A percentile compares a stretch with the other conserved stretches of the same genome.
These are phyloP conservation scores for Mobula birostris DNA, from an alignment of 2,113 vertebrate species.

Conservation along the genomic window DNA sequence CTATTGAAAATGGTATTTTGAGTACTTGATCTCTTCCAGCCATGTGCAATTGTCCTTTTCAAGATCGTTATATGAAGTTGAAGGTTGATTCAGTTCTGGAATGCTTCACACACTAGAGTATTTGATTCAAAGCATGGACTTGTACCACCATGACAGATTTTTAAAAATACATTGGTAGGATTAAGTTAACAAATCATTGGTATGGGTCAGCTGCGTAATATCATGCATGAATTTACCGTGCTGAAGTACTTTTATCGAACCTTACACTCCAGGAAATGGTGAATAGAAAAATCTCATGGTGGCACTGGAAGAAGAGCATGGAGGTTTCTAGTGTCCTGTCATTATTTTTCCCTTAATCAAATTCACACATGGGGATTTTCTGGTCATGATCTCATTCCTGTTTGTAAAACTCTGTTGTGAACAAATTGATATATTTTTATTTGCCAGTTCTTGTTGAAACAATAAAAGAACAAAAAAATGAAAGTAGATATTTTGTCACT, in stretches of 20 bases:
- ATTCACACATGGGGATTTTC: neutral
- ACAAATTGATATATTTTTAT: no score
- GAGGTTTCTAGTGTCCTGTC: neutral
- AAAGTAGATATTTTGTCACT: neutral
- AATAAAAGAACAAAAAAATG: neutral
- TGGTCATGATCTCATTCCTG: no score
- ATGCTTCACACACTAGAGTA: neutral
- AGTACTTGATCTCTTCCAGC: slow-evolving; percentile 20
- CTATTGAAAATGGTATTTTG: neutral
- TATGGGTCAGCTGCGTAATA: neutral
- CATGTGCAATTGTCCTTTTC: neutral
- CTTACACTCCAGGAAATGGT: neutral
- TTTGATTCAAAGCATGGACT: neutral
- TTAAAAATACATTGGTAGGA: neutral
- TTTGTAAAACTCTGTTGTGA: no score
- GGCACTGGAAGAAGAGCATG: neutral
- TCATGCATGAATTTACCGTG: neutral
- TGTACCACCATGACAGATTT: neutral
- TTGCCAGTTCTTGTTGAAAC: no score
- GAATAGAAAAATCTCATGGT: neutral
- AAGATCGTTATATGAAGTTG: neutral
- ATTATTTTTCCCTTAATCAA: neutral
- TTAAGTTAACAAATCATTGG: no score
- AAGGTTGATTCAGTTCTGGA: slow-evolving; percentile 4
- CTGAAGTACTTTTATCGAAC: neutral